Conservation (phyloP, 1,140 invertebrate genomes). For the Plutomurus gul region DNA sequence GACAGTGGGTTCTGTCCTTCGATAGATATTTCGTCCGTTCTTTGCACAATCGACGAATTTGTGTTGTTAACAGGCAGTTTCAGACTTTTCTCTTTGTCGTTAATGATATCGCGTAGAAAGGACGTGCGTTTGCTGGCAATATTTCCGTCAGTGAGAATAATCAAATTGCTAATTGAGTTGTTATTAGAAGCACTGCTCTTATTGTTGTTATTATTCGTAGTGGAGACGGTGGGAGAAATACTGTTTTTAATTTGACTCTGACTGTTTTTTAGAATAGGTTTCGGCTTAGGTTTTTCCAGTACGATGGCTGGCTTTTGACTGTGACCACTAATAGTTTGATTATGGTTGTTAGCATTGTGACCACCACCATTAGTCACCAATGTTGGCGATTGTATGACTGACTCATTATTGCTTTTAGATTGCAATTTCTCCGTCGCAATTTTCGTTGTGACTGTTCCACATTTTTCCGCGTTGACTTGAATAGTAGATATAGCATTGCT, state of each 20-base stretch:
- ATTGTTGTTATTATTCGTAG: background rate
- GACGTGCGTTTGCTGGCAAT: conserved; percentile 46
- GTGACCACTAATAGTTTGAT: background rate
- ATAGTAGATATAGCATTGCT: conserved; percentile 35
- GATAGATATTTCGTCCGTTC: background rate
- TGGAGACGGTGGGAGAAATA: background rate
- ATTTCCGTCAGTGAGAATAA: conserved; percentile 45
- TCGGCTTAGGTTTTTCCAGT: conserved; percentile 30
- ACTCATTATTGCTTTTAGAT: background rate
- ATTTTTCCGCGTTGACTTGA: conserved; percentile 44
- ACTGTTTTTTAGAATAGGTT: conserved; percentile 44
- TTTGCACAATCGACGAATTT: background rate
- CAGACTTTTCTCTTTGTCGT: conserved; percentile 23
- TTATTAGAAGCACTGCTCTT: background rate
- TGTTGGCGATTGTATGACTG: background rate
- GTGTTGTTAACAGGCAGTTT: background rate
- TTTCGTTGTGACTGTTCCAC: background rate
- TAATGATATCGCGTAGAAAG: conserved; percentile 46
- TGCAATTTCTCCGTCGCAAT: conserved; percentile 1
- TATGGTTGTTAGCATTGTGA: background rate
- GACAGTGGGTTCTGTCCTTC: background rate
- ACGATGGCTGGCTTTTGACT: background rate
- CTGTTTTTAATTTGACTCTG: conserved; percentile 16
- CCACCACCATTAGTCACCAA: conserved; percentile 1
- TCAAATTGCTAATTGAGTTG: conserved; percentile 32